Percentiles rank a stretch among this genome's conserved stretches.
These are phyloP conservation scores for Colaptes auratus DNA, from an alignment of 2,113 vertebrate species.

Conservation along the genomic window DNA sequence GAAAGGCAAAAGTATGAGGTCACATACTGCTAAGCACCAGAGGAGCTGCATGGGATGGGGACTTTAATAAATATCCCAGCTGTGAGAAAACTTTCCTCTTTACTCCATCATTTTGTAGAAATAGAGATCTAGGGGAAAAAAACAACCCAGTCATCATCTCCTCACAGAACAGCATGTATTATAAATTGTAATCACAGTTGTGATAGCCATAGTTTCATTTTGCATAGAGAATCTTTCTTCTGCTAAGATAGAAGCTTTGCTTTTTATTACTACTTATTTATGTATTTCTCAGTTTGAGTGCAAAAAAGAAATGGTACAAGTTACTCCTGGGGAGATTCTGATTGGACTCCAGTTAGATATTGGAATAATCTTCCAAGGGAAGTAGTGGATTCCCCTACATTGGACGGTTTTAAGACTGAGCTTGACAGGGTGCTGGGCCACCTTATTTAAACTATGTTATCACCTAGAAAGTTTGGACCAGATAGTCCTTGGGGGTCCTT, in stretches of 20 bases:
- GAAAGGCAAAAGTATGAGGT: background rate
- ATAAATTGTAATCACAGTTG: background rate
- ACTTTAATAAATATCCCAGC: background rate
- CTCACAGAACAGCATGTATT: background rate
- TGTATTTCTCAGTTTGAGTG: background rate
- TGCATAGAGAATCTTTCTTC: background rate
- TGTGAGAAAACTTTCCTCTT: background rate
- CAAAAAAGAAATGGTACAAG: background rate
- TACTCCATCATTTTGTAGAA: background rate
- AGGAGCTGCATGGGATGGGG: background rate
- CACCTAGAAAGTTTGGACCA: too few species aligned
- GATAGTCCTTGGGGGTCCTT: too few species aligned
- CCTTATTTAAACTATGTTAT: too few species aligned
- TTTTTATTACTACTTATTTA: background rate
- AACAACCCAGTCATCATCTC: background rate
- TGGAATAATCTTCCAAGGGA: too few species aligned
- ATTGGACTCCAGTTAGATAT: too few species aligned
- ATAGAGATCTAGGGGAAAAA: background rate
- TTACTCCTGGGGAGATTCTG: too few species aligned
- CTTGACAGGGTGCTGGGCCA: too few species aligned
- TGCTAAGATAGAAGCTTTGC: background rate
- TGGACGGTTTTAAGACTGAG: too few species aligned
- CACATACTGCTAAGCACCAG: background rate
- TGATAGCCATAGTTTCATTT: background rate
- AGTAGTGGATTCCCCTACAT: too few species aligned